Evolutionary conservation across 1,140 invertebrate species (phyloP), one percentile per base, ranked within the genome.

Genomic region (Asbolus verrucosus): DNA sequence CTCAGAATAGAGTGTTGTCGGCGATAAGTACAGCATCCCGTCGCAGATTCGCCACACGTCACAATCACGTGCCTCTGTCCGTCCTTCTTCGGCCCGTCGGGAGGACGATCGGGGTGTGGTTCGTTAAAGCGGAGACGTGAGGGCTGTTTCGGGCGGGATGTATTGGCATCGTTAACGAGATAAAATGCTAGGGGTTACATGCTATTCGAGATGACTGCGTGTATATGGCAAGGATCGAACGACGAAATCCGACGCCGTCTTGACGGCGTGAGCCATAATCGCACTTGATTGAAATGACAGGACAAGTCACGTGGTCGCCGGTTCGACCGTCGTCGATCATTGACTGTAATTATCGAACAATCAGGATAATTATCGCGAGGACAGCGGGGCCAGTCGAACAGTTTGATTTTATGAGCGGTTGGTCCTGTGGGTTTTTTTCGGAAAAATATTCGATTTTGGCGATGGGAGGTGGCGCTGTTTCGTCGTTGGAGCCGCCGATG

Each of bases 151-250:
- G 13, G 6, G 3, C 9, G 59, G 39, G 21, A 63, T 69, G 39
- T 24, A 60, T 43, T 69, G 65, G 69, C 72, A 73, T 67, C 69
- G 72, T 71, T 73, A 73, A 73, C 72, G 72, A 73, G 72, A 73
- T 71, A 71, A 71, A 73, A 73, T 68, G 69, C 65, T 60, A 65
- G 69, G 69, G 72, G 72, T 73, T 73, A 73, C 69, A 73, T 65
- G 63, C 62, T 62, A 41, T 65, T 41, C 43, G 68, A 66, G 63
- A 66, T 50, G 19, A 39, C n/a, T 41, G 9, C 16, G 68, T 70
- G 70, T 70, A 73, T 31, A 73, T 54, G n/a, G 18, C 13, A 43
- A 16, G 1, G 19, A 65, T 27, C 15, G 9, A 46, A 5, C 61
- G 36, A 11, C 6, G 6, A 27, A 13, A n/a, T n/a, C n/a, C n/a